These are phyloP conservation scores for Urosaurus nigricauda DNA, from an alignment of 2,797 vertebrate genomes.

Conservation along the genomic window DNA sequence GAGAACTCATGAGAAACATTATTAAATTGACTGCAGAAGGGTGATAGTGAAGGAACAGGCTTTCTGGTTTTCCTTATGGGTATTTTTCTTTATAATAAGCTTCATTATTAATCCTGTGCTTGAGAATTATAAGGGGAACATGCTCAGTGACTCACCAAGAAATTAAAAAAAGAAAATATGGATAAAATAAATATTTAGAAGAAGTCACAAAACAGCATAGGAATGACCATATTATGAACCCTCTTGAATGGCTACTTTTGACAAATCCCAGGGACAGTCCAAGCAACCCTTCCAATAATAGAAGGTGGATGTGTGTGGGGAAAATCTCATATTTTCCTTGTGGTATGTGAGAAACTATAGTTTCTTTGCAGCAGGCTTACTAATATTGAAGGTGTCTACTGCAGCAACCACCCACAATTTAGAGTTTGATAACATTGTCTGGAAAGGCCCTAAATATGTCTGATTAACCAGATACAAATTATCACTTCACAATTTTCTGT, in stretches of 20 bases:
- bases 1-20: neutral
- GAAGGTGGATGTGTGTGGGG: neutral
- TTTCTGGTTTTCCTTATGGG: neutral
- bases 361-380: neutral
- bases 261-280: neutral
- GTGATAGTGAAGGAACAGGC: neutral
- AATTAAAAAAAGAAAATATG: neutral
- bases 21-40: neutral
- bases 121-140: neutral
- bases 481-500: neutral
- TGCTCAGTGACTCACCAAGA: neutral
- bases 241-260: neutral
- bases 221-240: neutral
- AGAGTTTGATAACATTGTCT: neutral
- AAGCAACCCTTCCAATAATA: neutral
- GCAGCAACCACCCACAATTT: constrained; percentile 2
- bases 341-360: neutral
- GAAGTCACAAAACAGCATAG: neutral
- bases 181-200: neutral
- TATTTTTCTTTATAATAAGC: neutral
- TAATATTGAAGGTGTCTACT: neutral
- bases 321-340: neutral
- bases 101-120: neutral
- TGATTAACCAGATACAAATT: neutral
- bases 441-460: neutral